phyloP scores from a whole-genome alignment of 2,888 invertebrate genomes.

The Idaea dimidiata region DNA sequence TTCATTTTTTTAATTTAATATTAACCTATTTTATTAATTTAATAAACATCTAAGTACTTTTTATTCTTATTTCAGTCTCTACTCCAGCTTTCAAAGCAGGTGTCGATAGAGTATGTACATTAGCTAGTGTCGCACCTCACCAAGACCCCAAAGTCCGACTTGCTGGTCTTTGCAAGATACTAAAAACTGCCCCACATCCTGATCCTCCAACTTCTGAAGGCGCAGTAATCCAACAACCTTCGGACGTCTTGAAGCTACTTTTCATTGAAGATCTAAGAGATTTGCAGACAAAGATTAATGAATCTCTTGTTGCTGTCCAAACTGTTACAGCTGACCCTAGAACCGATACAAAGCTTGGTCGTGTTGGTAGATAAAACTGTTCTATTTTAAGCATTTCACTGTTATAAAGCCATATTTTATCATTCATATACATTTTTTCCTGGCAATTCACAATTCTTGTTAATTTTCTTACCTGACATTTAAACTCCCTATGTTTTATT shows the following conservation, averaged over 20 bases:
- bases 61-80: slow-evolving; percentile 82
- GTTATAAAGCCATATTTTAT: background rate
- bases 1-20: too few relatives aligned
- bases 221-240: slow-evolving; percentile 61
- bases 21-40: too few relatives aligned
- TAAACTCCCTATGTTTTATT: too few relatives aligned
- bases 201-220: slow-evolving; percentile 65
- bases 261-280: slow-evolving; percentile 92
- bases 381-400: background rate
- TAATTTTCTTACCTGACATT: too few relatives aligned
- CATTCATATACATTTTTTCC: background rate
- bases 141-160: slow-evolving; percentile 64
- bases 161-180: slow-evolving; percentile 85
- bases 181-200: slow-evolving; percentile 92
- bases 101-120: slow-evolving; percentile 87
- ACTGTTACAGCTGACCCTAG: slow-evolving; percentile 97
- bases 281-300: slow-evolving; percentile 96
- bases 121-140: slow-evolving; percentile 76
- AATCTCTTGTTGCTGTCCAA: slow-evolving; percentile 95
- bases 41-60: too few relatives aligned
- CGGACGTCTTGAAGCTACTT: slow-evolving; percentile 87
- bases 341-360: slow-evolving; percentile 96
- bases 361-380: slow-evolving; percentile 86
- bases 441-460: too few relatives aligned
- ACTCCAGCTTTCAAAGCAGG: slow-evolving; percentile 91